phyloP scores from a whole-genome alignment of 1,140 invertebrate genomes.

The Trinorchestia longiramus region DNA sequence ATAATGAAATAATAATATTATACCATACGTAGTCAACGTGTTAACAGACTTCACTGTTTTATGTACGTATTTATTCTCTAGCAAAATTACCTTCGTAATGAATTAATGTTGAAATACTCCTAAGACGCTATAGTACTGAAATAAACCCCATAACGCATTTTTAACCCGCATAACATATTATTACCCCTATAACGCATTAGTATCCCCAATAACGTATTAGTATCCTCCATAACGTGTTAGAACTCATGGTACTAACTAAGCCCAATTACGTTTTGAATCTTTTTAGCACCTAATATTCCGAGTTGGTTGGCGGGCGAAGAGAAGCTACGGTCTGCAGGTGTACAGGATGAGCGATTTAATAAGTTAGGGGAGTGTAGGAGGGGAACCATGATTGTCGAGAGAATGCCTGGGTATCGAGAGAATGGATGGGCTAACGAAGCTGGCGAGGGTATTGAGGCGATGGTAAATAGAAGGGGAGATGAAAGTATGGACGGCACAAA shows the following conservation, averaged over 20 bases:
- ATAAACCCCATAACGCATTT: background rate
- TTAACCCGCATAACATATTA: background rate
- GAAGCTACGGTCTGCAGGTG: background rate
- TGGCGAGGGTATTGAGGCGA: constrained; percentile 4
- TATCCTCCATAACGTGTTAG: no score
- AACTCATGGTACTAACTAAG: background rate
- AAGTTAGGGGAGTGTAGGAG: background rate
- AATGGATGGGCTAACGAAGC: constrained; percentile 6
- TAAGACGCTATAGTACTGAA: background rate
- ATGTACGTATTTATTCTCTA: no score
- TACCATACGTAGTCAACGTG: no score
- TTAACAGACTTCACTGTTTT: no score
- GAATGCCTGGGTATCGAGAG: background rate
- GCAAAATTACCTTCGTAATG: no score
- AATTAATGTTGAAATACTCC: background rate
- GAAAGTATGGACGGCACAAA: background rate
- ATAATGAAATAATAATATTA: no score
- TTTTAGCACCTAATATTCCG: background rate
- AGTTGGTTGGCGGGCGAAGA: background rate
- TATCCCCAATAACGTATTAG: background rate
- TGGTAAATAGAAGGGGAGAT: background rate
- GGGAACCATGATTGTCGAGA: constrained; percentile 6
- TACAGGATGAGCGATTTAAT: background rate
- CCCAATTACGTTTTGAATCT: background rate
- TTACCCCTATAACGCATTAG: background rate